Conservation (phyloP, 1,140 invertebrate genomes). For the Drosophila subpulchrella region DNA sequence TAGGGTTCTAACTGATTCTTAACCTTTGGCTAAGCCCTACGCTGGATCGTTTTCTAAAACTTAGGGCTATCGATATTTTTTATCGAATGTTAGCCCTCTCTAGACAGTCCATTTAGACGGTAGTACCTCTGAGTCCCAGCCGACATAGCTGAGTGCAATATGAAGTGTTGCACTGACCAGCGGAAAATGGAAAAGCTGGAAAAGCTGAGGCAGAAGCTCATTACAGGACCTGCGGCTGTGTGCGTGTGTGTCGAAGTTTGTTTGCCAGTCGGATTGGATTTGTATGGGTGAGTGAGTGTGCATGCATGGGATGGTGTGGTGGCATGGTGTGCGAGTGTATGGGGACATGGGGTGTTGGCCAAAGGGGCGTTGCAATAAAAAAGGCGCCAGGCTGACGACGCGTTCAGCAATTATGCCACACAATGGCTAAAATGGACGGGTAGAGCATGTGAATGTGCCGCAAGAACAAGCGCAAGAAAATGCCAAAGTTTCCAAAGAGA, state of each 20-base stretch:
- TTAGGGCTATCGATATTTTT: neutral
- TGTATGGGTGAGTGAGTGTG: constrained; percentile 3
- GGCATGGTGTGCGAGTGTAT: neutral
- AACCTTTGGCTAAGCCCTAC: neutral
- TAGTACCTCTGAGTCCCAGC: constrained; percentile 3
- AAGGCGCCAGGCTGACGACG: constrained; percentile 68
- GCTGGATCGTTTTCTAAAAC: neutral
- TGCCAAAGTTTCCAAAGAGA: constrained; percentile 40
- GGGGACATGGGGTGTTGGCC: constrained; percentile 19
- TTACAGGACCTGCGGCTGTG: constrained; percentile 56
- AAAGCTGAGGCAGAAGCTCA: constrained; percentile 43
- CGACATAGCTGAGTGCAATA: neutral
- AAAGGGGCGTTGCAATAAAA: constrained; percentile 69
- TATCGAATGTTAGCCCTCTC: neutral
- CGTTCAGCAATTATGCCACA: constrained; percentile 76
- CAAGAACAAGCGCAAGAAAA: constrained; percentile 42
- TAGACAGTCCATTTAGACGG: neutral
- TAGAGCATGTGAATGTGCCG: constrained; percentile 17
- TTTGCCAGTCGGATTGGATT: constrained; percentile 40
- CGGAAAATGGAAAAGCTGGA: constrained; percentile 19
- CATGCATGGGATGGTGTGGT: neutral
- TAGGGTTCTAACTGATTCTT: neutral
- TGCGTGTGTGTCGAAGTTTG: constrained; percentile 58
- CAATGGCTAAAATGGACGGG: constrained; percentile 44
- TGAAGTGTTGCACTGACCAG: constrained; percentile 25